Conservation (phyloP, 2,797 vertebrate species). For the Tenualosa ilisha region DNA sequence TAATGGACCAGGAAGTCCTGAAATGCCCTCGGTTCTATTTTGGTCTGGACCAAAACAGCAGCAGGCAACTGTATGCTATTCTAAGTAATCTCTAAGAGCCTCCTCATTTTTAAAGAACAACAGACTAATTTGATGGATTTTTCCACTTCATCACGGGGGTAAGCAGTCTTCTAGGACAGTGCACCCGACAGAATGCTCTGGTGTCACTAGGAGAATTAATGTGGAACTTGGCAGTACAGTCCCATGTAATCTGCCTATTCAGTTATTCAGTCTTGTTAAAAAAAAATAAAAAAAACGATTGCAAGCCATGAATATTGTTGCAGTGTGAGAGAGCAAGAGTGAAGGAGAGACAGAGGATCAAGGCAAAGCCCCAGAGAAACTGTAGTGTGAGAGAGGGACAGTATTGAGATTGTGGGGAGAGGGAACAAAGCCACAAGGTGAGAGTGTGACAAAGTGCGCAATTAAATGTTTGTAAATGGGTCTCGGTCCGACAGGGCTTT, state of each 20-base stretch:
- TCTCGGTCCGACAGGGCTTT: neutral
- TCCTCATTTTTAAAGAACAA: conserved; percentile 15
- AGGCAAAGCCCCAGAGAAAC: neutral
- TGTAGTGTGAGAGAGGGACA: neutral
- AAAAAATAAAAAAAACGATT: neutral
- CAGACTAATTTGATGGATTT: conserved; percentile 3
- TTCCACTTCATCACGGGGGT: neutral
- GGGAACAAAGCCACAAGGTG: neutral
- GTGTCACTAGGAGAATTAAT: neutral
- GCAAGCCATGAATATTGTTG: neutral
- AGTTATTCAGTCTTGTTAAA: neutral
- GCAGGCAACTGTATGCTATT: conserved; percentile 46
- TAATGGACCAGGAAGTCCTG: conserved; percentile 31
- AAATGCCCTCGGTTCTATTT: conserved; percentile 44
- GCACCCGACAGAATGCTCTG: neutral
- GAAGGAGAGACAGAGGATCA: neutral
- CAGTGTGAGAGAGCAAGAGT: neutral
- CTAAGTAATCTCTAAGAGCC: neutral
- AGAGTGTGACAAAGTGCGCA: neutral
- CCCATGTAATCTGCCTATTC: neutral
- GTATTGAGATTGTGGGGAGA: neutral
- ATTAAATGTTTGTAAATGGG: neutral
- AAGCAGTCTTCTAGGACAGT: neutral
- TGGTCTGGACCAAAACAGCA: conserved; percentile 20
- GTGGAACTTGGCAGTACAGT: neutral